phyloP scores from a whole-genome alignment of 2,888 invertebrate genomes.

The Andrena flavipes region DNA sequence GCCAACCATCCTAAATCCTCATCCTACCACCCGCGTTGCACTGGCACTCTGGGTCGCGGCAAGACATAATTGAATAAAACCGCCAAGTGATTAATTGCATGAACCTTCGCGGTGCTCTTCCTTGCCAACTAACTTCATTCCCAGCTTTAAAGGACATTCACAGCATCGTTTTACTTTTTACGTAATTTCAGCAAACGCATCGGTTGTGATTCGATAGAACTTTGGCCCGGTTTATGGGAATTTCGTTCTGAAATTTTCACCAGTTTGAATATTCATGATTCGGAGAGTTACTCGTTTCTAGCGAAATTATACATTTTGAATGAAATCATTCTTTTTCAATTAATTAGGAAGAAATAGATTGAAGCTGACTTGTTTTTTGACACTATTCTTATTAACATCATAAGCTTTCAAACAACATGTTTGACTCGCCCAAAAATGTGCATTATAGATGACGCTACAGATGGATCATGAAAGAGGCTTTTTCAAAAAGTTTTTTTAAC shows the following conservation, averaged over 20 bases:
- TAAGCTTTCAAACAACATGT: too few relatives aligned
- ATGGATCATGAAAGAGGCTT: too few relatives aligned
- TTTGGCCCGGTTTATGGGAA: neutral
- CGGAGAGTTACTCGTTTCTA: too few relatives aligned
- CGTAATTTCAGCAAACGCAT: neutral
- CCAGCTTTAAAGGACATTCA: constrained; percentile 63
- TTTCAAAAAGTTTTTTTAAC: too few relatives aligned
- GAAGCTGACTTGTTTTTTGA: too few relatives aligned
- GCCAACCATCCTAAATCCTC: constrained; percentile 46
- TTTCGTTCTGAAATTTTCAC: neutral
- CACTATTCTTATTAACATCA: too few relatives aligned
- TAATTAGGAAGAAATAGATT: too few relatives aligned
- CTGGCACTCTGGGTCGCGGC: constrained; percentile 63
- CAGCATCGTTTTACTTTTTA: constrained; percentile 41
- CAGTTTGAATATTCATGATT: neutral
- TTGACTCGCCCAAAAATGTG: too few relatives aligned
- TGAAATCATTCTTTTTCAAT: too few relatives aligned
- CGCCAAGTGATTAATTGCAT: constrained; percentile 80
- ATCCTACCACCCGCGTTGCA: constrained; percentile 47
- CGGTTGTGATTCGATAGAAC: neutral
- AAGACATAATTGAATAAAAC: constrained; percentile 81
- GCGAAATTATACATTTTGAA: too few relatives aligned
- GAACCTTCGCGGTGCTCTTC: constrained; percentile 62
- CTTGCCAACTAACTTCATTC: constrained; percentile 55
- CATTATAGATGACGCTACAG: too few relatives aligned